These are phyloP conservation scores for Penaeus japonicus DNA, from an alignment of 1,140 invertebrate species.

Conservation along the genomic window DNA sequence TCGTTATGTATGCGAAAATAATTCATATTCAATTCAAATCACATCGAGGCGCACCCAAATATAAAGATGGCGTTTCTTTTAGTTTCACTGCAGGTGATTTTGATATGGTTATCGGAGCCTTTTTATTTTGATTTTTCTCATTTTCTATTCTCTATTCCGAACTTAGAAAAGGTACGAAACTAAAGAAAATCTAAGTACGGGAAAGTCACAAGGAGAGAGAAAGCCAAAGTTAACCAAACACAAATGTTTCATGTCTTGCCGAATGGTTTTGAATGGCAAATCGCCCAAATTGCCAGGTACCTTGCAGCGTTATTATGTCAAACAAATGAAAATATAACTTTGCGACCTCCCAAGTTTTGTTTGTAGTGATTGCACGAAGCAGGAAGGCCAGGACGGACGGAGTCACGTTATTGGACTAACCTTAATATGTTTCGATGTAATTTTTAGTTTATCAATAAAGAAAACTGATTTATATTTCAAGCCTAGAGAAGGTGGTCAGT, in stretches of 20 bases:
- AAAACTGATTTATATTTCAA: no score
- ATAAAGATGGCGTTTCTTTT: no score
- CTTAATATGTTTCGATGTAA: no score
- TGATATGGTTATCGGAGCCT: no score
- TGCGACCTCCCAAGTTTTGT: slow-evolving; percentile 25
- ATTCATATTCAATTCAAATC: not conserved
- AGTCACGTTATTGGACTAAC: slow-evolving; percentile 22
- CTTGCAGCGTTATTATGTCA: slow-evolving; percentile 32
- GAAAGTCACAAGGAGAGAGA: no score
- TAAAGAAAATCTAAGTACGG: no score
- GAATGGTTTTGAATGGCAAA: not conserved
- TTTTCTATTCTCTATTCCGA: no score
- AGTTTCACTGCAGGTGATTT: no score
- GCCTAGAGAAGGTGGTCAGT: no score
- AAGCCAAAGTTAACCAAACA: not conserved
- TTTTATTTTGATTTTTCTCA: no score
- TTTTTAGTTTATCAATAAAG: not conserved
- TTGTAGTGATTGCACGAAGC: slow-evolving; percentile 15
- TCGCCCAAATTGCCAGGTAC: slow-evolving; percentile 23
- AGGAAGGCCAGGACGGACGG: not conserved
- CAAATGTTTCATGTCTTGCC: not conserved
- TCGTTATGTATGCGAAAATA: slow-evolving; percentile 30
- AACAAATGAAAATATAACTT: slow-evolving; percentile 38
- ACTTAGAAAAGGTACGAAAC: no score
- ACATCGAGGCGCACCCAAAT: no score